Conservation (phyloP, 2,888 invertebrate species). For the Xestia sexstrigata region DNA sequence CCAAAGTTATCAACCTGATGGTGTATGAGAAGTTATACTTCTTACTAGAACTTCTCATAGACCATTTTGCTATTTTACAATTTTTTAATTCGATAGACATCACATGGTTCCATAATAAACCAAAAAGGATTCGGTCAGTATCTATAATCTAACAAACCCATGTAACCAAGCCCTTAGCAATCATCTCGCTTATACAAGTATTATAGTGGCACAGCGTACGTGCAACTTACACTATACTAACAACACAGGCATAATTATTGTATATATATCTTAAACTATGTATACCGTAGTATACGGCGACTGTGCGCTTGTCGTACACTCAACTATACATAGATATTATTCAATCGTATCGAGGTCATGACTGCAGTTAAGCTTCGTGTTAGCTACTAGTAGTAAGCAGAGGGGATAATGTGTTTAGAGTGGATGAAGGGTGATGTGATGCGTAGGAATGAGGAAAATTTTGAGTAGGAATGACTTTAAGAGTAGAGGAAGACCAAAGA, state of each 20-base stretch:
- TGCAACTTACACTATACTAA: conserved; percentile 76
- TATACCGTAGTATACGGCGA: conserved; percentile 34
- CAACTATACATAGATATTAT: conserved; percentile 41
- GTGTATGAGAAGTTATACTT: too few species aligned
- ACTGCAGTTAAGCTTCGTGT: conserved; percentile 41
- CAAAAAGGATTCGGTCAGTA: not conserved
- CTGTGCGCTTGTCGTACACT: conserved; percentile 22
- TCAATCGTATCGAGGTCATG: conserved; percentile 51
- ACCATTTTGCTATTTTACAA: not conserved
- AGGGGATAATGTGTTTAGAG: not conserved
- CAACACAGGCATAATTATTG: conserved; percentile 76
- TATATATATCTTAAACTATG: conserved; percentile 61
- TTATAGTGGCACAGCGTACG: conserved; percentile 76
- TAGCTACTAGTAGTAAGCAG: not conserved
- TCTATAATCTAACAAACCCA: not conserved
- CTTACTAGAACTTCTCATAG: too few species aligned
- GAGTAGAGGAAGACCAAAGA: not conserved
- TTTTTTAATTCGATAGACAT: not conserved
- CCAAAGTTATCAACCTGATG: too few species aligned
- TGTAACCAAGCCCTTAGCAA: conserved; percentile 75
- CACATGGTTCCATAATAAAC: not conserved
- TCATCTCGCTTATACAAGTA: conserved; percentile 80
- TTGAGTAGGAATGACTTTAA: not conserved
- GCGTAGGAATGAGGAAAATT: not conserved
- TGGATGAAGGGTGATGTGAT: not conserved